phyloP scores from a whole-genome alignment of 2,888 invertebrate species.

The Ceratothoa steindachneri region DNA sequence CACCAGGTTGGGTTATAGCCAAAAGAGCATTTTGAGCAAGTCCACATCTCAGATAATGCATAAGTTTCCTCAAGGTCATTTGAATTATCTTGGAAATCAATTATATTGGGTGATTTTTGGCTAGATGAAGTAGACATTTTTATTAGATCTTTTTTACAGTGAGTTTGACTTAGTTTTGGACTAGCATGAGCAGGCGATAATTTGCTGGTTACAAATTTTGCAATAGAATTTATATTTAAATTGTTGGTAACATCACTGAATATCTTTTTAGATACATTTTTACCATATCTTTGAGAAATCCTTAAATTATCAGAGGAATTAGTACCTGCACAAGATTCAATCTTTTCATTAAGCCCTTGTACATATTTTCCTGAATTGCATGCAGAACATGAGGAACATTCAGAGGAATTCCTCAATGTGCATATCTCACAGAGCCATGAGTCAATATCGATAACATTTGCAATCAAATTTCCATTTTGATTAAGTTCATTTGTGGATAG shows the following conservation, averaged over 20 bases:
- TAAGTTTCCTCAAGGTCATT: slow-evolving; percentile 32
- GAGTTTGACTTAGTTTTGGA: neutral
- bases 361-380: slow-evolving; percentile 37
- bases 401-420: slow-evolving; percentile 34
- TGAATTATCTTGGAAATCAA: neutral
- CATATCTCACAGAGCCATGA: slow-evolving; percentile 37
- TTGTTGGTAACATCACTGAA: neutral
- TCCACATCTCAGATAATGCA: slow-evolving; percentile 41
- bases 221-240: slow-evolving; percentile 8
- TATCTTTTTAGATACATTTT: neutral
- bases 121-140: neutral
- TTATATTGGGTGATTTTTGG: slow-evolving; percentile 9
- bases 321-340: neutral
- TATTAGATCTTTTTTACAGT: slow-evolving; percentile 12
- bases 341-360: slow-evolving; percentile 1
- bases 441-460: slow-evolving; percentile 28
- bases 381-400: slow-evolving; percentile 35
- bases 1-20: slow-evolving; percentile 46
- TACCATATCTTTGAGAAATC: neutral
- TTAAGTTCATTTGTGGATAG: neutral
- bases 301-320: neutral
- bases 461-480: slow-evolving; percentile 6
- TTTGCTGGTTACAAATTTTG: neutral
- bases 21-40: slow-evolving; percentile 40
- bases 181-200: neutral